A percentile compares a stretch with the other conserved stretches of the same genome.
Evolutionary conservation across 1,140 invertebrate species (phyloP).

Genomic region (Ruditapes philippinarum): DNA sequence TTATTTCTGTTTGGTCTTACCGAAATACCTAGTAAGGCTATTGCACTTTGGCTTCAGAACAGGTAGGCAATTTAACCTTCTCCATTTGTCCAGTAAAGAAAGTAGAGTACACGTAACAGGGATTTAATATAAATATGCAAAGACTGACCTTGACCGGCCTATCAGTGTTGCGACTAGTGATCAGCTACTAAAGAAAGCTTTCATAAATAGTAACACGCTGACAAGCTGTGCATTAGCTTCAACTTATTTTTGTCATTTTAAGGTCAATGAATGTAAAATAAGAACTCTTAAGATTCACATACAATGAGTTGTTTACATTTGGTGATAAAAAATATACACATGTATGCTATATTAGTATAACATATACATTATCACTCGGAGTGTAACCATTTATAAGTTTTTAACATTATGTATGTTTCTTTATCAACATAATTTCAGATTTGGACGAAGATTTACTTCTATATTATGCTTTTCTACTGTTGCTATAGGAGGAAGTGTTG

Average conservation of each 20-base stretch:
- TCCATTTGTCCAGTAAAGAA: background rate
- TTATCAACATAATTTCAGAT: background rate
- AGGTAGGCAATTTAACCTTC: background rate
- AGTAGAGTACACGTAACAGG: background rate
- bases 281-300: background rate
- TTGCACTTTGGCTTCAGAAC: slow-evolving; percentile 32
- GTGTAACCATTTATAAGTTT: too few species aligned
- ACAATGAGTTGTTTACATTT: background rate
- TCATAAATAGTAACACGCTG: background rate
- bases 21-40: slow-evolving; percentile 2
- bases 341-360: background rate
- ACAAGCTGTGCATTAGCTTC: too few species aligned
- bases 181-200: background rate
- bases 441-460: background rate
- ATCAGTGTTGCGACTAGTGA: background rate
- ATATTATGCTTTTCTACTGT: background rate
- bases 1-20: slow-evolving; percentile 27
- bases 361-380: too few species aligned
- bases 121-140: background rate
- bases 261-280: too few species aligned
- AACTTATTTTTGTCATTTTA: too few species aligned
- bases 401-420: background rate
- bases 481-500: slow-evolving; percentile 23
- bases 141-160: too few species aligned
- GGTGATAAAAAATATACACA: background rate